Conservation (phyloP, 2,888 invertebrate species). For the Thyatira batis region DNA sequence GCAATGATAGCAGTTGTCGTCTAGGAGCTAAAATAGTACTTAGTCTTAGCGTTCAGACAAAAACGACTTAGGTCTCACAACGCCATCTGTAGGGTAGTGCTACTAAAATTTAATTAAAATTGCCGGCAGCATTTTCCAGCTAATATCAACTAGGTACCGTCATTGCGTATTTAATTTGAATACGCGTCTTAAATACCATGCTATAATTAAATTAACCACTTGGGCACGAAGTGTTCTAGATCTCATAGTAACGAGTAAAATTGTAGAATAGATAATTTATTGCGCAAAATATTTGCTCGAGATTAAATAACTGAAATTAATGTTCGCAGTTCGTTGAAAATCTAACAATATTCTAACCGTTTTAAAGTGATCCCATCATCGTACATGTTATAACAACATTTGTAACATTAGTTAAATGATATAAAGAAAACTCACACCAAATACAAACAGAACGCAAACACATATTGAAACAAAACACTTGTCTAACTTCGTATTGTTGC, state of each 20-base stretch:
- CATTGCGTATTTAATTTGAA: neutral
- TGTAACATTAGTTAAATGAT: neutral
- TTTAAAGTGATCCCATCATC: neutral
- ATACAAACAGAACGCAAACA: neutral
- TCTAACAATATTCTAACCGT: neutral
- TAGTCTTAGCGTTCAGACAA: too few relatives aligned
- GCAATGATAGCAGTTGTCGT: too few relatives aligned
- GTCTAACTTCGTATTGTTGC: slow-evolving; percentile 30
- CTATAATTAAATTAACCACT: slow-evolving; percentile 2
- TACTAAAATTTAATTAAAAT: neutral
- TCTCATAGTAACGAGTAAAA: neutral
- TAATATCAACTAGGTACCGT: neutral
- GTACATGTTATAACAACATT: neutral
- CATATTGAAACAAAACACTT: slow-evolving; percentile 15
- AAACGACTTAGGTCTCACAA: neutral
- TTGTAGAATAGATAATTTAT: neutral
- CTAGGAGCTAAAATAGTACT: too few relatives aligned
- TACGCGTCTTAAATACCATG: neutral
- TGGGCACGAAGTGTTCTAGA: slow-evolving; percentile 1
- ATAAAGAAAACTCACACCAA: neutral
- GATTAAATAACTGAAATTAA: neutral
- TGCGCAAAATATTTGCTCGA: neutral
- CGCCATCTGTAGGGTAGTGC: neutral
- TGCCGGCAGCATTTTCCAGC: neutral
- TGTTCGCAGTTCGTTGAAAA: neutral